phyloP scores from a whole-genome alignment of 1,140 invertebrate species.

The Anoplophora glabripennis region DNA sequence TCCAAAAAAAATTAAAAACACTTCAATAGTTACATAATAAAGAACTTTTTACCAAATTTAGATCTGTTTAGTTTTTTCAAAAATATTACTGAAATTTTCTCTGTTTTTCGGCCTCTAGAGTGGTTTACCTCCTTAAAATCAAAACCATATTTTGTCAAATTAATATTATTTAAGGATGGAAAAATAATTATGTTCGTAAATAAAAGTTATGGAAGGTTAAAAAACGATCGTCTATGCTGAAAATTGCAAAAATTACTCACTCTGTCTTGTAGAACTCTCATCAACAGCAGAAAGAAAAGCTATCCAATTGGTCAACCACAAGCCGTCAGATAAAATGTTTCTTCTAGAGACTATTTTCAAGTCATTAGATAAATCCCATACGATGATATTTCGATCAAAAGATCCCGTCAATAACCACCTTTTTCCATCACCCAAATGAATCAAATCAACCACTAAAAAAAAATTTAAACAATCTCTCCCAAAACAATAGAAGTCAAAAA shows the following conservation, averaged over 20 bases:
- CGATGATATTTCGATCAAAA: conserved; percentile 25
- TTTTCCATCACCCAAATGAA: conserved; percentile 32
- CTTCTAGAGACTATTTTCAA: conserved; percentile 17
- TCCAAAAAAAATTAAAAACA: too few relatives aligned
- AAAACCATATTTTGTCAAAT: too few relatives aligned
- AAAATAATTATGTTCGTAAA: too few relatives aligned
- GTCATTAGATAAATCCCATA: conserved; percentile 37
- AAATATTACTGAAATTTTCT: too few relatives aligned
- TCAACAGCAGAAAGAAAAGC: conserved; percentile 22
- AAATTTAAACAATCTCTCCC: neutral
- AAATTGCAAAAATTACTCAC: conserved; percentile 4
- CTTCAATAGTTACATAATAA: too few relatives aligned
- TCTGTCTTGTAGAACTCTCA: conserved; percentile 23
- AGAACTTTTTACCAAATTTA: too few relatives aligned
- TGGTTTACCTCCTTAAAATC: too few relatives aligned
- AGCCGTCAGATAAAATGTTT: conserved; percentile 31
- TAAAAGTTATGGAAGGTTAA: too few relatives aligned
- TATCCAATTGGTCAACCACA: conserved; percentile 40
- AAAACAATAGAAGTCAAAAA: neutral
- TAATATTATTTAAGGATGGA: too few relatives aligned
- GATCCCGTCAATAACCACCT: conserved; percentile 36
- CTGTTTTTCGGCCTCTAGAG: too few relatives aligned
- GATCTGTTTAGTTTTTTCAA: too few relatives aligned
- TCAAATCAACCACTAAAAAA: conserved; percentile 24
- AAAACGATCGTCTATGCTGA: neutral